A percentile compares a stretch with the other conserved stretches of the same genome.
Evolutionary conservation across 2,113 vertebrate species (phyloP).

Genomic region (Chrysemys picta): DNA sequence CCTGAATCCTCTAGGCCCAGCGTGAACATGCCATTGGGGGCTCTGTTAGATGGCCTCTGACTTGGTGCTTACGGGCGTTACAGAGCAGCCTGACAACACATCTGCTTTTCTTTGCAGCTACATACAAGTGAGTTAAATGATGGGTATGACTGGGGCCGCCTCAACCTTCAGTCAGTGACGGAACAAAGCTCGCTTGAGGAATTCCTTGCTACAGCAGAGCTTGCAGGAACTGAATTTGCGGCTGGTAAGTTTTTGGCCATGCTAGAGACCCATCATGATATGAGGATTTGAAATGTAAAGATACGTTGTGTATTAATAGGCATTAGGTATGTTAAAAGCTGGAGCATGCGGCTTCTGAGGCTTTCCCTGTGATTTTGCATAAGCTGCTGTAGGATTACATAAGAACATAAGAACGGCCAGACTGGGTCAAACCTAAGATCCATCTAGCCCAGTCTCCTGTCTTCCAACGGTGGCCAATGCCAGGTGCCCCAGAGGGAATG

Average conservation of each 20-base stretch:
- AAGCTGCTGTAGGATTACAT: neutral
- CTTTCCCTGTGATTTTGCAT: neutral
- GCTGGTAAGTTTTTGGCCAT: slow-evolving; percentile 82
- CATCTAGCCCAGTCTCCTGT: no score
- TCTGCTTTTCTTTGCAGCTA: slow-evolving; percentile 74
- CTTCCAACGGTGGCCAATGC: no score
- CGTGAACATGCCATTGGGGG: neutral
- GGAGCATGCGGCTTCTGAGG: no score
- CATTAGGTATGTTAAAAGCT: neutral
- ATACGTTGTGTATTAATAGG: neutral
- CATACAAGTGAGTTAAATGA: slow-evolving; percentile 91
- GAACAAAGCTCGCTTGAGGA: slow-evolving; percentile 95
- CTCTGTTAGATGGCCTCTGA: neutral
- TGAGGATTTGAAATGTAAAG: neutral
- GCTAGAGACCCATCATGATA: neutral
- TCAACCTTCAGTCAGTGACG: slow-evolving; percentile 91
- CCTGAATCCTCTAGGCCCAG: neutral
- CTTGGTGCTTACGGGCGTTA: neutral
- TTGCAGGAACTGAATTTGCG: slow-evolving; percentile 93
- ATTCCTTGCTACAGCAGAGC: slow-evolving; percentile 94
- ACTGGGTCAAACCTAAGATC: no score
- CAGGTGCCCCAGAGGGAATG: no score
- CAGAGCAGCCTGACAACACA: neutral
- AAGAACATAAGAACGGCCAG: no score
- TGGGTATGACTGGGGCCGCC: slow-evolving; percentile 90